These are phyloP conservation scores for Aphelocoma californica DNA, from an alignment of 2,797 vertebrate genomes.

Conservation along the genomic window DNA sequence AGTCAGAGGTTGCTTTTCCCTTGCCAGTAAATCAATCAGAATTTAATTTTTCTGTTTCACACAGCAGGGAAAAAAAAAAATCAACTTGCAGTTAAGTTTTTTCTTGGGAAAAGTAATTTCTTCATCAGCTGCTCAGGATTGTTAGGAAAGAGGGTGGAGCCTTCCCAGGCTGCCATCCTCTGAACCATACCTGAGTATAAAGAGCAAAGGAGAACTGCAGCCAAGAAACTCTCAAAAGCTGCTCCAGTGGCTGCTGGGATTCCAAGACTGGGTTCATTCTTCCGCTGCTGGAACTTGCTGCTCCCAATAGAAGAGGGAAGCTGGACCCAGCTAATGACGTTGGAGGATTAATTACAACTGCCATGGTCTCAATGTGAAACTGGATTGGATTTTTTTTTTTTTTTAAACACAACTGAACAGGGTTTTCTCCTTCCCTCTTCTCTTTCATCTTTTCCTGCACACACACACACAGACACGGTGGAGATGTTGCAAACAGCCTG, in stretches of 20 bases:
- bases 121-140: not conserved
- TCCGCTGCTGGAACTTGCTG: not conserved
- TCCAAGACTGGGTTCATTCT: not conserved
- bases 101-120: constrained; percentile 47
- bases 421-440: not conserved
- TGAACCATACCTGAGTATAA: not conserved
- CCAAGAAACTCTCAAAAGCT: constrained; percentile 22
- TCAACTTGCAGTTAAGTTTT: not conserved
- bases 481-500: constrained; percentile 25
- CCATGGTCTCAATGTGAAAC: not conserved
- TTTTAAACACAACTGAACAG: not conserved
- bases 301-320: not conserved
- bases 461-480: not conserved
- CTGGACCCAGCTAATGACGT: not conserved
- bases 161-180: constrained; percentile 17
- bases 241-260: constrained; percentile 1
- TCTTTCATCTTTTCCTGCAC: not conserved
- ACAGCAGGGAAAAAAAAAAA: too few relatives aligned
- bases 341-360: not conserved
- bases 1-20: not conserved
- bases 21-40: not conserved
- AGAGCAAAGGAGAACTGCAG: not conserved
- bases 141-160: constrained; percentile 52
- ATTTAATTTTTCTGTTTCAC: not conserved
- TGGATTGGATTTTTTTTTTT: not conserved